These are phyloP conservation scores for Dascillus cervinus DNA, from an alignment of 2,888 invertebrate genomes.

Conservation along the genomic window DNA sequence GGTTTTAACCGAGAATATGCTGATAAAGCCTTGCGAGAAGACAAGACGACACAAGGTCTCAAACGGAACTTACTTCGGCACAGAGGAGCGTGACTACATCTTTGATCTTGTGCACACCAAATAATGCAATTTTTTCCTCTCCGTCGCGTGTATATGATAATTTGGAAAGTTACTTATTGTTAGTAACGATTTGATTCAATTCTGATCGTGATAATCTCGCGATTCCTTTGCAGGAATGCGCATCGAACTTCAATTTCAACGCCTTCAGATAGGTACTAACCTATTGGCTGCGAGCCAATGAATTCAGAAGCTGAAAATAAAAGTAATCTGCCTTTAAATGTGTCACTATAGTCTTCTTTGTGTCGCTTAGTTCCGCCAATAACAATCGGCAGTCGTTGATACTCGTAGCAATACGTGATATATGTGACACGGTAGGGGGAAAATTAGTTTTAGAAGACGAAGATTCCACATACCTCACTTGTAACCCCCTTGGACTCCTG, in stretches of 20 bases:
- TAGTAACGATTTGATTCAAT: slow-evolving; percentile 42
- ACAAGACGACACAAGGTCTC: slow-evolving; percentile 16
- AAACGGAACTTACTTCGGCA: slow-evolving; percentile 15
- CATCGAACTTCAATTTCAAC: slow-evolving; percentile 26
- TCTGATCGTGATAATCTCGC: slow-evolving; percentile 34
- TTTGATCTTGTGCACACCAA: slow-evolving; percentile 17
- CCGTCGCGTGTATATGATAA: too few species aligned
- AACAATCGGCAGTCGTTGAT: slow-evolving; percentile 34
- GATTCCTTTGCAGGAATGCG: slow-evolving; percentile 25
- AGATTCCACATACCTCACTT: slow-evolving; percentile 18
- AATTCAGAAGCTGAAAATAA: slow-evolving; percentile 37
- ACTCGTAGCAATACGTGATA: slow-evolving; percentile 39
- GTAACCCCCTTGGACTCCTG: slow-evolving; percentile 10
- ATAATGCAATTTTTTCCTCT: too few species aligned
- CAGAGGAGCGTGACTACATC: slow-evolving; percentile 17
- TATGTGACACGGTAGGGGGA: slow-evolving; percentile 41
- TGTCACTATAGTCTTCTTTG: slow-evolving; percentile 46
- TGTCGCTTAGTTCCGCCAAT: slow-evolving; percentile 39
- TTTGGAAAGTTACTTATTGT: too few species aligned
- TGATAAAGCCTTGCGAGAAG: slow-evolving; percentile 13
- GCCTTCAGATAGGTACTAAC: slow-evolving; percentile 25
- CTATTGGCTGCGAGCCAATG: slow-evolving; percentile 25
- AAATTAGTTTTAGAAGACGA: slow-evolving; percentile 40
- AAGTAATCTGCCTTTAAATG: slow-evolving; percentile 45
- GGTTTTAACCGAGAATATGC: slow-evolving; percentile 11